Evolutionary conservation across 1,140 invertebrate species (phyloP).

Genomic region (Sesamia nonagrioides): DNA sequence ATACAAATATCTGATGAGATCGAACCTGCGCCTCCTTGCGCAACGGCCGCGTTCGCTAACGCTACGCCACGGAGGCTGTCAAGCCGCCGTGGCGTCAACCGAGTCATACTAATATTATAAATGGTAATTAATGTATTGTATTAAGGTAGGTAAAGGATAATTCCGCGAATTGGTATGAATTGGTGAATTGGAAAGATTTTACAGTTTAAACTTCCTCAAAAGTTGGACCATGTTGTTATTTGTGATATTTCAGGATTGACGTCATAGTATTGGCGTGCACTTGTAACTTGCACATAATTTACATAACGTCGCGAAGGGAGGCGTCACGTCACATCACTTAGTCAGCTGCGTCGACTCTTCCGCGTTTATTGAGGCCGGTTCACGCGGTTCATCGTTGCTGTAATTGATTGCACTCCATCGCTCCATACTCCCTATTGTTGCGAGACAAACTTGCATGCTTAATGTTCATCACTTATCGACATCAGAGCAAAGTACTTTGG

Average conservation of each 20-base stretch:
- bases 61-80: no score
- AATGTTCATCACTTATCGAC: conserved; percentile 35
- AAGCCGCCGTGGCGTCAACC: no score
- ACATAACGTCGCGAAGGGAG: conserved; percentile 18
- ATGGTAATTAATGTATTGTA: no score
- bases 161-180: no score
- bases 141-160: no score
- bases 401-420: conserved; percentile 64
- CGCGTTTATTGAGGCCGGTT: conserved; percentile 77
- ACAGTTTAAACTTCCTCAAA: not conserved
- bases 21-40: no score
- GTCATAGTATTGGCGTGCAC: conserved; percentile 26
- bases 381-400: conserved; percentile 67
- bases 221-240: not conserved
- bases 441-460: conserved; percentile 30
- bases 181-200: no score
- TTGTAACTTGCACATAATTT: conserved; percentile 25
- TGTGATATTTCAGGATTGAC: conserved; percentile 30
- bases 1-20: no score
- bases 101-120: no score
- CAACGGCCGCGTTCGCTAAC: no score
- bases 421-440: conserved; percentile 37
- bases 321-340: conserved; percentile 19
- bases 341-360: conserved; percentile 61
- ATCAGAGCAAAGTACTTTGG: conserved; percentile 27